Evolutionary conservation across 2,888 invertebrate genomes (phyloP).

Genomic region (Gisinianus flammeolus): DNA sequence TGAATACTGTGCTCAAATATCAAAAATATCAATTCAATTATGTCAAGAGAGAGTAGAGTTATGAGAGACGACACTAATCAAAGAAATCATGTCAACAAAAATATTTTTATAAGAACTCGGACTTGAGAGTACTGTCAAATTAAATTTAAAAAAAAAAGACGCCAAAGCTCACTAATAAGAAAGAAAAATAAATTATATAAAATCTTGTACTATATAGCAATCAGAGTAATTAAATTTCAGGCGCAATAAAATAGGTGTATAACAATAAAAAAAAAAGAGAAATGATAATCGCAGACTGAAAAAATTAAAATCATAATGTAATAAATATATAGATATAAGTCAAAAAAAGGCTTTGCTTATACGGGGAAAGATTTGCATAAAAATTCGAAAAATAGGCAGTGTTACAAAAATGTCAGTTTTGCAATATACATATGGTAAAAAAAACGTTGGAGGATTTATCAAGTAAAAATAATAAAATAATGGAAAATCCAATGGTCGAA

Average conservation of each 20-base stretch:
- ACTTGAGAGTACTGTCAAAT: too few relatives aligned
- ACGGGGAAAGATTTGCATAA: not conserved
- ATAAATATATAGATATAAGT: not conserved
- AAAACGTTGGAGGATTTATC: too few relatives aligned
- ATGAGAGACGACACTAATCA: too few relatives aligned
- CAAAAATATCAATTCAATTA: too few relatives aligned
- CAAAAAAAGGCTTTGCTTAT: not conserved
- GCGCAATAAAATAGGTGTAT: not conserved
- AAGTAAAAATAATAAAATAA: too few relatives aligned
- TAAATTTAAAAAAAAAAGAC: constrained; percentile 17
- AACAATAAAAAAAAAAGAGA: not conserved
- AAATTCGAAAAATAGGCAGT: not conserved
- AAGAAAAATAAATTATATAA: constrained; percentile 1
- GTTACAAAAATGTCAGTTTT: constrained; percentile 6
- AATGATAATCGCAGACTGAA: not conserved
- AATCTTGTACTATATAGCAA: not conserved
- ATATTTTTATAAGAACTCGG: too few relatives aligned
- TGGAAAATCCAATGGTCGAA: not conserved
- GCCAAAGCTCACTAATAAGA: constrained; percentile 19
- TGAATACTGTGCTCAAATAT: too few relatives aligned
- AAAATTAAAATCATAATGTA: not conserved
- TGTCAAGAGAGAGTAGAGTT: too few relatives aligned
- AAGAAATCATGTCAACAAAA: too few relatives aligned
- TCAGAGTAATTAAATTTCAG: not conserved
- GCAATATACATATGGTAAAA: not conserved